Evolutionary conservation across 2,888 invertebrate species (phyloP).

Genomic region (Pecten maximus): DNA sequence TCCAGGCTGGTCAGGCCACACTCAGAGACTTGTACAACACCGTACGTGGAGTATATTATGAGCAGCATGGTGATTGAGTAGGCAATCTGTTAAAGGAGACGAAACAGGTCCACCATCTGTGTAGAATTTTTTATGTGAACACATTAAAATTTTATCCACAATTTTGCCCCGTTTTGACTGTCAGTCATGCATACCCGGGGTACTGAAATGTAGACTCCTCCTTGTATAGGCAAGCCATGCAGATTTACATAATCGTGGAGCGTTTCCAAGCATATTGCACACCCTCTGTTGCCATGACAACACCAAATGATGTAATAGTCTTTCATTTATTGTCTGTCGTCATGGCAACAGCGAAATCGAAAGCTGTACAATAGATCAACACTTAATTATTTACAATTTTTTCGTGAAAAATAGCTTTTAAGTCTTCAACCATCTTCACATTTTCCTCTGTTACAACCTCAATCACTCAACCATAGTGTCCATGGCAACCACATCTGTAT

Average conservation of each 20-base stretch:
- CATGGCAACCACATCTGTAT: neutral
- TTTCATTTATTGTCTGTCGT: neutral
- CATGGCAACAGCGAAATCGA: slow-evolving; percentile 1
- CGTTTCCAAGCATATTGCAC: neutral
- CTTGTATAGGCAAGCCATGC: neutral
- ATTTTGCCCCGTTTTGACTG: neutral
- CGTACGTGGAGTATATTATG: neutral
- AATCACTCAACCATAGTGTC: slow-evolving; percentile 26
- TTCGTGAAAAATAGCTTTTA: slow-evolving; percentile 8
- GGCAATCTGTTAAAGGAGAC: neutral
- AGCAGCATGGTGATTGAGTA: neutral
- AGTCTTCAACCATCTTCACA: neutral
- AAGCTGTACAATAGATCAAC: neutral
- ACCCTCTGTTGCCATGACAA: neutral
- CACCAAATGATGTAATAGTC: neutral
- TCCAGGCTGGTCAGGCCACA: neutral
- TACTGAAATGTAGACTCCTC: neutral
- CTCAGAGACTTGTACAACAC: neutral
- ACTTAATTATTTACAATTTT: neutral
- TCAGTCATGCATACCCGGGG: neutral
- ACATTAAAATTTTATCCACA: neutral
- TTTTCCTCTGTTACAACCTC: neutral
- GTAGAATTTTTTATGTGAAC: neutral
- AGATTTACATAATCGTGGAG: neutral
- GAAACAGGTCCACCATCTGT: neutral